Base-by-base conservation (phyloP, 2,888 invertebrate species). In the Acleris literana region DNA sequence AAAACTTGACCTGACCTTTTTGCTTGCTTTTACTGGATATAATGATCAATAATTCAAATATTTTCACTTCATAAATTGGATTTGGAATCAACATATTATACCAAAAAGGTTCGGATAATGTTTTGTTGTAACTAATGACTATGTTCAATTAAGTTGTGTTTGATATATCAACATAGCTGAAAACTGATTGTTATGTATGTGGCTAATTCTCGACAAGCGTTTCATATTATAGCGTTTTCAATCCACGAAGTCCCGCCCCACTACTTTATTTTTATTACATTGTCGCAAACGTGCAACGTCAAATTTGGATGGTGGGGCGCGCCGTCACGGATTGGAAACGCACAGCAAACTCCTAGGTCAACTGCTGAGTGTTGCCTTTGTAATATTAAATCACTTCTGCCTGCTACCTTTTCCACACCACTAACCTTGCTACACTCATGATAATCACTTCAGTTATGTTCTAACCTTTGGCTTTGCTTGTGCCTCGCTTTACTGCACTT, bases 391-490 rank as follows among this genome's bases (percentile, higher is more conserved):
- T 49, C 65, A 65, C 60, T 52, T 55, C 56, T 69, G 70, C 72
- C 70, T 68, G 64, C 71, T 70, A 58, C 68, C 46, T 70, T 53
- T 72, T 57, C 60, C 63, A 70, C 68, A 62, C 64, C 66, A 70
- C 68, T 63, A 1, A 72, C 68, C 73, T 76, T 72, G 85, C 87
- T 83, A 83, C 87, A 84, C 82, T 82, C 86, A 90, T 89, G 83
- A 90, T 88, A 77, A 88, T 91, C 90, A 91, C 88, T 90, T 90
- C 87, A 90, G 88, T 90, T 90, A 89, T 90, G 87, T 87, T 86
- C 73, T 70, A 72, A 72, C 57, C 57, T 68, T 59, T 69, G 62
- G 69, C 67, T 25, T 68, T 52, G 59, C 59, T 64, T 68, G 39
- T 51, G 56, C 46, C 18, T 61, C 44, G 63, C 61, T 55, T 56